Conservation (phyloP, 2,113 vertebrate species). For the Piaya cayana region DNA sequence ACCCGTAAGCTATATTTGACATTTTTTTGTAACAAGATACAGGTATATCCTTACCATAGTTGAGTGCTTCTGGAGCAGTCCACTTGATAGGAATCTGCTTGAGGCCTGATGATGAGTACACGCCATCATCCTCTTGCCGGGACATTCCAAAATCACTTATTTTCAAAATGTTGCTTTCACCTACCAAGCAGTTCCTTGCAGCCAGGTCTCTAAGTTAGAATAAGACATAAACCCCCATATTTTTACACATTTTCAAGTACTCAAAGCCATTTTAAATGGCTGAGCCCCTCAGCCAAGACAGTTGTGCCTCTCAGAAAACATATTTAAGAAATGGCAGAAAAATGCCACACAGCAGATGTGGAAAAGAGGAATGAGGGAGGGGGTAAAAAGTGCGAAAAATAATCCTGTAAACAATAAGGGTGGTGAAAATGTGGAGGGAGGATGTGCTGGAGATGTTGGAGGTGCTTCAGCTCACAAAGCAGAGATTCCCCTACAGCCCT, state of each 20-base stretch:
- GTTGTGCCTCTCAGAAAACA: not conserved
- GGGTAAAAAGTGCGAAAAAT: not conserved
- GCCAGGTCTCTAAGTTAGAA: conserved; percentile 88
- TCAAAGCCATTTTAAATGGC: not conserved
- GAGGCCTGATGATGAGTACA: conserved; percentile 95
- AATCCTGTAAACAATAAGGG: not conserved
- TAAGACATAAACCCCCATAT: conserved; percentile 26
- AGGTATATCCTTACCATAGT: conserved; percentile 85
- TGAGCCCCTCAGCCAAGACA: rapidly evolving
- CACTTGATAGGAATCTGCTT: conserved; percentile 99
- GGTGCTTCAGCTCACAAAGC: not conserved
- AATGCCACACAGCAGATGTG: not conserved
- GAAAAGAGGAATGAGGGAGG: not conserved
- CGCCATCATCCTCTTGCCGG: conserved; percentile 93
- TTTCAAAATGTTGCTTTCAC: conserved; percentile 90
- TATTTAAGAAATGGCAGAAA: not conserved
- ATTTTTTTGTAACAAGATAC: not conserved
- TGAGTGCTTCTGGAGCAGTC: conserved; percentile 98
- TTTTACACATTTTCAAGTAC: conserved; percentile 49
- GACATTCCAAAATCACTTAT: conserved; percentile 99
- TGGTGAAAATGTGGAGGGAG: rapidly evolving
- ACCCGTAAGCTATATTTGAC: not conserved
- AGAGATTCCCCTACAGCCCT: not conserved
- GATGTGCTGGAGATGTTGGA: not conserved
- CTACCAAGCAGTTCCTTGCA: conserved; percentile 94